phyloP scores from a whole-genome alignment of 1,140 invertebrate genomes.

The Bemisia tabaci region DNA sequence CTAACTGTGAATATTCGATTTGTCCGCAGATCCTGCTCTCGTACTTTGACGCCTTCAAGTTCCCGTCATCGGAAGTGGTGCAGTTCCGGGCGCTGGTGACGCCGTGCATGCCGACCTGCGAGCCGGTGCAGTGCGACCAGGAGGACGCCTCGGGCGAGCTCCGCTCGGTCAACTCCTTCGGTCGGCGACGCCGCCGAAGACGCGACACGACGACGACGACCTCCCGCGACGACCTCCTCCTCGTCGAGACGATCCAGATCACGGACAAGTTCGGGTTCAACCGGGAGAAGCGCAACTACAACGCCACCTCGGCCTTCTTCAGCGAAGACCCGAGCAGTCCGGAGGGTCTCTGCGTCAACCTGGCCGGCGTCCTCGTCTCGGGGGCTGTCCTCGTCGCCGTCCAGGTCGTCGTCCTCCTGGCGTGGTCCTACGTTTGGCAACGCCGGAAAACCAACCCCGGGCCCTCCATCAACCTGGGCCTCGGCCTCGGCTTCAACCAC shows the following conservation, averaged over 20 bases:
- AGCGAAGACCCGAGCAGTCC: constrained; percentile 34
- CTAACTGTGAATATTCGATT: no score
- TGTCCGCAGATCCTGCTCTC: constrained; percentile 62
- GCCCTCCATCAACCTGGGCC: background rate
- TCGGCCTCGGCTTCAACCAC: constrained; percentile 20
- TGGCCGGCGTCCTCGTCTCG: constrained; percentile 55
- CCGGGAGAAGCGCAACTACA: constrained; percentile 29
- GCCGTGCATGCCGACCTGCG: constrained; percentile 81
- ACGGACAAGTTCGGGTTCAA: constrained; percentile 83
- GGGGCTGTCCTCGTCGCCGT: constrained; percentile 68
- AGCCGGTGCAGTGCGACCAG: constrained; percentile 74
- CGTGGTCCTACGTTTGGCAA: constrained; percentile 72
- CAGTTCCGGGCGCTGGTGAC: constrained; percentile 88
- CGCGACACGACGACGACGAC: constrained; percentile 29
- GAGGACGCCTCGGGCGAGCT: constrained; percentile 64
- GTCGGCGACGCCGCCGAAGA: constrained; percentile 49
- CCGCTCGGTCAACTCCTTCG: constrained; percentile 65
- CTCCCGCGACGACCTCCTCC: constrained; percentile 62
- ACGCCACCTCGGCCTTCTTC: constrained; percentile 25
- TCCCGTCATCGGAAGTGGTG: constrained; percentile 85
- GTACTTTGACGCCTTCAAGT: constrained; percentile 91
- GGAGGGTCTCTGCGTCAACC: constrained; percentile 54
- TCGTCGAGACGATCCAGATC: constrained; percentile 82
- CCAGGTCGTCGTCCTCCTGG: constrained; percentile 65
- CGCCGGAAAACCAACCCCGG: constrained; percentile 28